Percentiles rank a stretch among this genome's conserved stretches.
phyloP scores from a whole-genome alignment of 1,140 invertebrate species.

The Drosophila kepulauana region DNA sequence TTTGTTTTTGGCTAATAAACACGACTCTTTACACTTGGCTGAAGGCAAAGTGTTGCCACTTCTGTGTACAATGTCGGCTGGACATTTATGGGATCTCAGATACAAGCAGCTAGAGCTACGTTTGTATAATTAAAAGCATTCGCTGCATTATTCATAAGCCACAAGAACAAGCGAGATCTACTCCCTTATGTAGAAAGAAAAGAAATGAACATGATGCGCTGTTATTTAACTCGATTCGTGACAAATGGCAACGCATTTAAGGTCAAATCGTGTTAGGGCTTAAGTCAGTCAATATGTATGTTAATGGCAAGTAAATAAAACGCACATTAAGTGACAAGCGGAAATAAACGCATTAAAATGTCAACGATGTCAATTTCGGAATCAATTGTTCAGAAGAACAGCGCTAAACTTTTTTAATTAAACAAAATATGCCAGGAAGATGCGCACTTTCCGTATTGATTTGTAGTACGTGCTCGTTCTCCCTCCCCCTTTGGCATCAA shows the following conservation, averaged over 20 bases:
- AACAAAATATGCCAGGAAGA: slow-evolving; percentile 57
- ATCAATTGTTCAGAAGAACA: slow-evolving; percentile 68
- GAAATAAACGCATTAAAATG: slow-evolving; percentile 71
- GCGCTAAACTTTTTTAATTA: slow-evolving; percentile 77
- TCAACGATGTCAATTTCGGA: slow-evolving; percentile 63
- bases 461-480: slow-evolving; percentile 52
- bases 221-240: slow-evolving; percentile 34
- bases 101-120: background rate
- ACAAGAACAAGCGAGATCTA: background rate
- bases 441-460: slow-evolving; percentile 65
- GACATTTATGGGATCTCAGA: slow-evolving; percentile 20
- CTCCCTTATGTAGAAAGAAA: background rate
- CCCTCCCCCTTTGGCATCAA: background rate
- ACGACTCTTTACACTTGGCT: slow-evolving; percentile 74
- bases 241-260: slow-evolving; percentile 38
- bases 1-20: slow-evolving; percentile 78
- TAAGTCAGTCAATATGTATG: slow-evolving; percentile 47
- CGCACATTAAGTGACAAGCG: slow-evolving; percentile 55
- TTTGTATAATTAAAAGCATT: slow-evolving; percentile 77
- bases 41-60: slow-evolving; percentile 48
- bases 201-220: background rate
- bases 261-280: slow-evolving; percentile 14
- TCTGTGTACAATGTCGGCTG: background rate
- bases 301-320: slow-evolving; percentile 49
- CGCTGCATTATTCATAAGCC: slow-evolving; percentile 75